Evolutionary conservation across 2,888 invertebrate species (phyloP), one percentile per base, ranked within the genome.

Genomic region (Dolichomitus sp.): DNA sequence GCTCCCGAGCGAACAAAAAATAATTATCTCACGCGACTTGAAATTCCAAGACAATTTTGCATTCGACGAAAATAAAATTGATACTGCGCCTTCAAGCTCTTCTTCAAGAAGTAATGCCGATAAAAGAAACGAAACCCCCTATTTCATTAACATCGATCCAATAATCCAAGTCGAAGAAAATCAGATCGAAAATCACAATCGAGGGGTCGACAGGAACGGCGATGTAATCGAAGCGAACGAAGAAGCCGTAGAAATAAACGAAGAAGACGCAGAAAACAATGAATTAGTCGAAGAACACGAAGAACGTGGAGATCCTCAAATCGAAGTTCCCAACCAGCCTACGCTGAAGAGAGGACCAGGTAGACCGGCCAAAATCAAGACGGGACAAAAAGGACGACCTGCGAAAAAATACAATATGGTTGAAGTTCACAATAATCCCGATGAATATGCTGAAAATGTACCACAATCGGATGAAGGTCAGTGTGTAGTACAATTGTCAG

Each of bases 1-100:
- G 63, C 11, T 66, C 9, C 59, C 57, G 14, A 54, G 23, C 37
- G 54, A 69, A 30, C 59, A 7, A 4, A 78, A 70, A 69, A 82
- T 14, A 23, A 23, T 23, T 23, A 23, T 23, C 6, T 33, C 33
- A 33, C 33, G 33, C 33, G 33, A 33, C 33, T 63, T 74, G 17
- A 37, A 11, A 19, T 61, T 61, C 37, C 9, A 61, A 61, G 19
- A 61, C 12, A 61, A 40, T 4, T 61, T 61, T 11, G 4, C 7
- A 9, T 61, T 61, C 5, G 3, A 3, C 1, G 17, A 61, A 17
- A 61, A 40, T 12, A 50, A 19, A 33, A 33, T 33, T 33, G 33
- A 6, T 33, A 33, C 4, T 33, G 33, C 2, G 33, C 33, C 33
- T 33, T 33, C 23, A 23, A 23, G 23, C 23, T 23, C 23, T 48